These are phyloP conservation scores for Druon quercuslanigerum DNA, from an alignment of 1,140 invertebrate genomes.

Conservation along the genomic window DNA sequence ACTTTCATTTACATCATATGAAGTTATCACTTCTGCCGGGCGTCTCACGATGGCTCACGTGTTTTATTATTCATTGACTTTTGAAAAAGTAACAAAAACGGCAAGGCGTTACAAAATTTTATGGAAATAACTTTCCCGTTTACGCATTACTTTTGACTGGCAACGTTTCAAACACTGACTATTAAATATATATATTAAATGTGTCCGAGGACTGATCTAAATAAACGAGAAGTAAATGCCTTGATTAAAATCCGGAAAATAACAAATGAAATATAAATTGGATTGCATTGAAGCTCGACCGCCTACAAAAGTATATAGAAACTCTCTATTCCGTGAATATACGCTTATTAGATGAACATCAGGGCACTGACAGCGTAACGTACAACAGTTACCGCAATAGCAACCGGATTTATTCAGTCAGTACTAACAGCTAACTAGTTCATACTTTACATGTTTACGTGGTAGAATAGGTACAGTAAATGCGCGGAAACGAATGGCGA, in stretches of 20 bases:
- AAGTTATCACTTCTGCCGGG: no score
- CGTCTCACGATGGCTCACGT: no score
- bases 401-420: constrained; percentile 46
- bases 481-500: constrained; percentile 11
- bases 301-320: neutral
- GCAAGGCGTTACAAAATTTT: no score
- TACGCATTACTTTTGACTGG: no score
- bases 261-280: constrained; percentile 21
- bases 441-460: neutral
- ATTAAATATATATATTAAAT: no score
- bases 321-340: constrained; percentile 13
- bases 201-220: no score
- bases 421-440: constrained; percentile 37
- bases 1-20: no score
- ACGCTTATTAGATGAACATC: constrained; percentile 1
- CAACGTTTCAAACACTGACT: no score
- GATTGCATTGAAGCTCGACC: constrained; percentile 6
- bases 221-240: neutral
- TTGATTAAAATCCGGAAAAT: neutral
- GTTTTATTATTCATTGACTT: no score
- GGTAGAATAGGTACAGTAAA: constrained; percentile 35
- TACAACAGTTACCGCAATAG: constrained; percentile 52
- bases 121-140: no score
- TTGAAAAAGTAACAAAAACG: no score
- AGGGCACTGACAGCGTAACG: constrained; percentile 35